Conservation (phyloP, 1,140 invertebrate species). For the Zaprionus camerounensis region DNA sequence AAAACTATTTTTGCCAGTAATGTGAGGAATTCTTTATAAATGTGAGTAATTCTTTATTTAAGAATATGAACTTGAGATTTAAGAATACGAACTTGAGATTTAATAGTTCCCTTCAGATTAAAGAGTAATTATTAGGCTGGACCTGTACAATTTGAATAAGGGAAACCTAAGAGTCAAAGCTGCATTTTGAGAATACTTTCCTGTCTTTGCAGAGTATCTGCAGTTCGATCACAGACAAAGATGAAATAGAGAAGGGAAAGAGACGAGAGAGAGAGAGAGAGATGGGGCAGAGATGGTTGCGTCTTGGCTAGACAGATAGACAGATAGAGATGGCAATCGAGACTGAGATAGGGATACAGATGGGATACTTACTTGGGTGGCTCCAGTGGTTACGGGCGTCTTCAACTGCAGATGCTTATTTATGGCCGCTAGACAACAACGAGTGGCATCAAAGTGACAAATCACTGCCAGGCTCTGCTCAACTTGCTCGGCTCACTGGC, state of each 20-base stretch:
- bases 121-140: no score
- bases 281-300: no score
- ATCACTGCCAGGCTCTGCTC: slow-evolving; percentile 55
- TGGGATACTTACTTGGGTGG: slow-evolving; percentile 15
- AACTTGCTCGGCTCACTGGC: neutral
- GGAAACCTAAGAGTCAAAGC: no score
- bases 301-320: neutral
- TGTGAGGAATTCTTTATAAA: neutral
- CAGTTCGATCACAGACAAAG: neutral
- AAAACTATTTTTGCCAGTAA: neutral
- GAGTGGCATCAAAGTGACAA: slow-evolving; percentile 65
- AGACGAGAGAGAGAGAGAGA: neutral
- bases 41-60: neutral
- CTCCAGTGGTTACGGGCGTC: slow-evolving; percentile 18
- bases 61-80: no score
- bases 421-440: slow-evolving; percentile 49
- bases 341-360: slow-evolving; percentile 20
- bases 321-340: neutral
- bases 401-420: slow-evolving; percentile 66
- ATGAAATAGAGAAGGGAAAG: neutral
- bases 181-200: neutral
- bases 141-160: no score
- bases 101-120: no score
- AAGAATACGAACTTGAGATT: no score
- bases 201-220: neutral